These are phyloP conservation scores for Vireo griseus DNA, from an alignment of 2,797 vertebrate species.

Conservation along the genomic window DNA sequence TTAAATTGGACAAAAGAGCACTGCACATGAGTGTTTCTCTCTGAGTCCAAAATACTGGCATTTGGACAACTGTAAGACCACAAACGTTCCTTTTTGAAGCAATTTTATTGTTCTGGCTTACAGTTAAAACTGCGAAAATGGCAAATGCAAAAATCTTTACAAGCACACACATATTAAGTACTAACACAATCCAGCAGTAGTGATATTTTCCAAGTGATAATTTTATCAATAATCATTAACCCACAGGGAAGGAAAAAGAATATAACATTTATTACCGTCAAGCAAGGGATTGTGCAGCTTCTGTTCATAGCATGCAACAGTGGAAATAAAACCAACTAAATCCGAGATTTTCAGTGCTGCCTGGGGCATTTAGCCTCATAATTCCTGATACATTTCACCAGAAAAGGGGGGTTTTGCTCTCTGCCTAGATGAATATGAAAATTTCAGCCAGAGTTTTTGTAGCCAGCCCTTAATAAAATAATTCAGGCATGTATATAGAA, in stretches of 20 bases:
- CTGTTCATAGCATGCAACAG: neutral
- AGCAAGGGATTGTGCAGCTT: neutral
- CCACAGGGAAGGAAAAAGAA: neutral
- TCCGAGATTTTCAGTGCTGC: neutral
- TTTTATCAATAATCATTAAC: constrained; percentile 44
- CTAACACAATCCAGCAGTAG: neutral
- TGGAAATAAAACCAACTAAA: neutral
- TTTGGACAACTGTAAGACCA: neutral
- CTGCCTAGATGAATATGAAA: neutral
- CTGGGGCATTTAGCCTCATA: neutral
- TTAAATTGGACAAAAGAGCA: neutral
- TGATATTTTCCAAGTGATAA: neutral
- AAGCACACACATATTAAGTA: neutral
- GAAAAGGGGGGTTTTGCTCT: neutral
- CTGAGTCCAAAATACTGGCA: neutral
- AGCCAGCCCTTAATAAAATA: constrained; percentile 24
- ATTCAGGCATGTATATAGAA: constrained; percentile 5
- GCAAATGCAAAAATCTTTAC: neutral
- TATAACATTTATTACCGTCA: neutral
- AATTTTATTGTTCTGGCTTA: neutral
- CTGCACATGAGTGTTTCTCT: neutral
- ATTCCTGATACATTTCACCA: neutral
- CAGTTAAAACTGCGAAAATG: neutral
- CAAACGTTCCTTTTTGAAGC: neutral
- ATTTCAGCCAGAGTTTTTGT: neutral